phyloP scores from a whole-genome alignment of 2,113 vertebrate species.

The Sorex araneus region DNA sequence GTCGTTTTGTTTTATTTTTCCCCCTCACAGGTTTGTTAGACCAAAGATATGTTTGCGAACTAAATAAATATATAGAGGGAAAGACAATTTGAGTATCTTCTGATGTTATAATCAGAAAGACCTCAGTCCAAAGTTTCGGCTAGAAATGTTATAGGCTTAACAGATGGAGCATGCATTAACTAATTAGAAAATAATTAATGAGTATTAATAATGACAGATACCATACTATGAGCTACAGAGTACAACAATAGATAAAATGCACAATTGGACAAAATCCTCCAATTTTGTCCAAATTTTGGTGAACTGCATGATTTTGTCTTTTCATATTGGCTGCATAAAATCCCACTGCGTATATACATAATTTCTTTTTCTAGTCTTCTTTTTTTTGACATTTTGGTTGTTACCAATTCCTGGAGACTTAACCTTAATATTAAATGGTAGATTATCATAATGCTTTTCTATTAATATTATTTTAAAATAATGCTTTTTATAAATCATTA shows the following conservation, averaged over 20 bases:
- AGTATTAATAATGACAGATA: not conserved
- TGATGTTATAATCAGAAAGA: not conserved
- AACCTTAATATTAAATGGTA: too few species aligned
- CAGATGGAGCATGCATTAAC: not conserved
- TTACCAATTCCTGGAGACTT: too few species aligned
- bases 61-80: not conserved
- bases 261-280: not conserved
- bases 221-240: not conserved
- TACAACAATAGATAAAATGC: not conserved
- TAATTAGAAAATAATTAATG: slow-evolving; percentile 15
- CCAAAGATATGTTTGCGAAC: not conserved
- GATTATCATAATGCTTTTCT: too few species aligned
- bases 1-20: not conserved
- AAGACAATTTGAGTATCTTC: not conserved
- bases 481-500: too few species aligned
- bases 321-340: too few species aligned
- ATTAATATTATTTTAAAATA: too few species aligned
- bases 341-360: too few species aligned
- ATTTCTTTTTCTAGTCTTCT: too few species aligned
- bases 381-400: too few species aligned
- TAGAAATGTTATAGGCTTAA: not conserved
- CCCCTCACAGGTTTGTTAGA: not conserved
- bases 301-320: too few species aligned
- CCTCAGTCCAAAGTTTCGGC: not conserved
- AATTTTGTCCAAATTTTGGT: too few species aligned